These are phyloP conservation scores for Serrognathus titanus DNA, from an alignment of 2,888 invertebrate species.

Conservation along the genomic window DNA sequence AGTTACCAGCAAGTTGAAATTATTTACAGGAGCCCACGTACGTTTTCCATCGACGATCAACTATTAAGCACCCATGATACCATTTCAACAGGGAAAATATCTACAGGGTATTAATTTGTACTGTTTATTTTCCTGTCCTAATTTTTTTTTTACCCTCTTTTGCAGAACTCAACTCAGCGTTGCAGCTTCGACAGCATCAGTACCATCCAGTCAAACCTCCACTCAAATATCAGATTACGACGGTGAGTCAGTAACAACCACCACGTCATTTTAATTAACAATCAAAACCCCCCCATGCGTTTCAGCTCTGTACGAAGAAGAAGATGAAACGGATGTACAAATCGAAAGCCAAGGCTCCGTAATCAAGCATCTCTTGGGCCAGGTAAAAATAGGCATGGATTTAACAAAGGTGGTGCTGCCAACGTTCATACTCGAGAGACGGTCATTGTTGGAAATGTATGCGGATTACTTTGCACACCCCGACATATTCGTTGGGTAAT, in stretches of 20 bases:
- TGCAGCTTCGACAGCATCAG: neutral
- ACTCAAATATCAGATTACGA: constrained; percentile 61
- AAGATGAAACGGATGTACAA: constrained; percentile 83
- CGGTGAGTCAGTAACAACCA: constrained; percentile 51
- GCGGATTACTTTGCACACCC: constrained; percentile 99
- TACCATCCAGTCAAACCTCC: constrained; percentile 5
- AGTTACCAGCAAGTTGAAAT: too few relatives aligned
- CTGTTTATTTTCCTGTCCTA: neutral
- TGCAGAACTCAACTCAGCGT: neutral
- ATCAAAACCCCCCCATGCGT: neutral
- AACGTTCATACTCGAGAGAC: constrained; percentile 95
- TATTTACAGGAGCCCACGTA: constrained; percentile 8
- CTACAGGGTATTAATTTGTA: constrained; percentile 7
- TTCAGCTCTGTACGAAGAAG: constrained; percentile 85
- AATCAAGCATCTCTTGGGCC: constrained; percentile 92
- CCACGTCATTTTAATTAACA: neutral
- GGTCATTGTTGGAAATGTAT: constrained; percentile 98
- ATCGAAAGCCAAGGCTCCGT: constrained; percentile 98
- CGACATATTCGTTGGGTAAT: constrained; percentile 86
- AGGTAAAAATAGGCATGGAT: constrained; percentile 99
- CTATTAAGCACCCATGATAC: neutral
- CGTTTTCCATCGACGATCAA: constrained; percentile 8
- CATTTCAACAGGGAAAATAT: neutral
- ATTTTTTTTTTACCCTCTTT: neutral
- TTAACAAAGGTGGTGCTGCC: constrained; percentile 98